phyloP scores from a whole-genome alignment of 2,797 vertebrate species.

The Helicolenus hilgendorfi region DNA sequence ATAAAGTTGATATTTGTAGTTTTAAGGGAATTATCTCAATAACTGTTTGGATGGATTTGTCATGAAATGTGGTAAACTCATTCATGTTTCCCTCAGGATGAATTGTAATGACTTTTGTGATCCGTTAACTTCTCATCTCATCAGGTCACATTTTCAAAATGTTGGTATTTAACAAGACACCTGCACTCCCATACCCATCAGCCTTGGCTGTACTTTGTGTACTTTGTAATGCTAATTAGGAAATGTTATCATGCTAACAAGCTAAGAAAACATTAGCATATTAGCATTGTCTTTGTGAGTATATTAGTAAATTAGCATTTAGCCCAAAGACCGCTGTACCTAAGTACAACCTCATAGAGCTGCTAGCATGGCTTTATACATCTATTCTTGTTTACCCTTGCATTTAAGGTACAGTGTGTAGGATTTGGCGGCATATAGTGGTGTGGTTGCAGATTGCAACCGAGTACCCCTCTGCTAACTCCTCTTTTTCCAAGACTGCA shows the following conservation, averaged over 20 bases:
- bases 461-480: too few relatives aligned
- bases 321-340: neutral
- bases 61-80: neutral
- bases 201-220: neutral
- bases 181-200: neutral
- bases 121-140: neutral
- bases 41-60: neutral
- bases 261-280: neutral
- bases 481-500: too few relatives aligned
- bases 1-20: neutral
- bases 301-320: neutral
- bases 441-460: too few relatives aligned
- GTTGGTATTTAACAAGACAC: neutral
- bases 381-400: neutral
- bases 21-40: neutral
- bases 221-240: neutral
- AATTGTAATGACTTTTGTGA: neutral
- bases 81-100: neutral
- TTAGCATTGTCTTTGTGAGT: neutral
- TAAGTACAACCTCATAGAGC: neutral
- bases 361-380: neutral
- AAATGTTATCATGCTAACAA: neutral
- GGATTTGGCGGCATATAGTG: too few relatives aligned
- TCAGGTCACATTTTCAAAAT: too few relatives aligned
- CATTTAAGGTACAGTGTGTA: too few relatives aligned